phyloP scores from a whole-genome alignment of 2,797 vertebrate species.

The Cirrhinus molitorella region DNA sequence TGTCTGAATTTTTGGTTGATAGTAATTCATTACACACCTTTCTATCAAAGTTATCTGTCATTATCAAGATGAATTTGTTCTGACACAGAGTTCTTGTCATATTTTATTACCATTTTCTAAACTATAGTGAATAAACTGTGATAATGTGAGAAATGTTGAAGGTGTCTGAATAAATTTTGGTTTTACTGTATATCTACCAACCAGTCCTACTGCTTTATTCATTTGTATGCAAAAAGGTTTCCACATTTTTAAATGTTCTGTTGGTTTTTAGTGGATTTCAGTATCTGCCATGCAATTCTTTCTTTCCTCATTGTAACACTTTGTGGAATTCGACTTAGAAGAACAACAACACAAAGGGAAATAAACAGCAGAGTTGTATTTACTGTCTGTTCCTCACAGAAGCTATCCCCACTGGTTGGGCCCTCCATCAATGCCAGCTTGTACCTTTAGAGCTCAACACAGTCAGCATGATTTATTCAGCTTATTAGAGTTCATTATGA shows the following conservation, averaged over 20 bases:
- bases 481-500: slow-evolving; percentile 82
- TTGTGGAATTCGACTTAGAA: slow-evolving; percentile 16
- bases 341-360: slow-evolving; percentile 17
- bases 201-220: neutral
- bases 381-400: slow-evolving; percentile 45
- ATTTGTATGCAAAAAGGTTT: neutral
- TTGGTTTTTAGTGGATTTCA: neutral
- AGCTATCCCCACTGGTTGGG: slow-evolving; percentile 50
- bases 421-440: slow-evolving; percentile 79
- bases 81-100: no score
- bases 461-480: slow-evolving; percentile 81
- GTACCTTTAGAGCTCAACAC: slow-evolving; percentile 71
- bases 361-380: slow-evolving; percentile 22
- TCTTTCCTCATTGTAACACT: slow-evolving; percentile 23
- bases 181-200: no score
- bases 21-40: no score
- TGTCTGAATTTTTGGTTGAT: no score
- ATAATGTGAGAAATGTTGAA: no score
- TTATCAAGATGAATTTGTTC: no score
- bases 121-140: no score
- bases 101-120: no score
- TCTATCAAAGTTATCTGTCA: no score
- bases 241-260: neutral
- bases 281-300: neutral
- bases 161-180: no score